phyloP scores from a whole-genome alignment of 2,797 vertebrate genomes.

The Oreortyx pictus region DNA sequence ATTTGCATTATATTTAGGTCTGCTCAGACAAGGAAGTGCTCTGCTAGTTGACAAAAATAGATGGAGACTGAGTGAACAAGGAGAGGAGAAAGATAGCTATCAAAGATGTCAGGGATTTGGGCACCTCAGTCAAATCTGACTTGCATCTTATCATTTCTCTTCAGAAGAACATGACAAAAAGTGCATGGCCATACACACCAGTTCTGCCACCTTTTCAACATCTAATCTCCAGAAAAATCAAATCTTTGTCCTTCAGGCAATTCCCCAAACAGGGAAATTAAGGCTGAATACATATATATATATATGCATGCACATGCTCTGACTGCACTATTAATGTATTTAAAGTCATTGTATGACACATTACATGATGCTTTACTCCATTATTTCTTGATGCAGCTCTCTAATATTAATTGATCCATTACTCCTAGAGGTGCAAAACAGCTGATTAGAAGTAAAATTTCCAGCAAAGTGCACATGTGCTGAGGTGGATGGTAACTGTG shows the following conservation, averaged over 20 bases:
- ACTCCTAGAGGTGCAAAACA: neutral
- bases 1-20: neutral
- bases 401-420: neutral
- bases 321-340: too few species aligned
- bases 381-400: neutral
- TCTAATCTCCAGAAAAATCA: neutral
- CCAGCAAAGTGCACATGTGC: neutral
- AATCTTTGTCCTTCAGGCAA: neutral
- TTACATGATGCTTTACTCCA: neutral
- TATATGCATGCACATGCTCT: too few species aligned
- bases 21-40: neutral
- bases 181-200: neutral
- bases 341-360: neutral
- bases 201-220: neutral
- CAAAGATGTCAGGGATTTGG: neutral
- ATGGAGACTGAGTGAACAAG: neutral
- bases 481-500: neutral
- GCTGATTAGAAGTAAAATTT: neutral
- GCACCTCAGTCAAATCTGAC: neutral
- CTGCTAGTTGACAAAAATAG: neutral
- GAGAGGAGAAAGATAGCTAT: neutral
- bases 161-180: neutral
- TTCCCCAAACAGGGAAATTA: neutral
- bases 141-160: neutral
- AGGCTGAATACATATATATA: neutral